phyloP scores from a whole-genome alignment of 2,888 invertebrate genomes.

The Melikaiella ostensackeni region DNA sequence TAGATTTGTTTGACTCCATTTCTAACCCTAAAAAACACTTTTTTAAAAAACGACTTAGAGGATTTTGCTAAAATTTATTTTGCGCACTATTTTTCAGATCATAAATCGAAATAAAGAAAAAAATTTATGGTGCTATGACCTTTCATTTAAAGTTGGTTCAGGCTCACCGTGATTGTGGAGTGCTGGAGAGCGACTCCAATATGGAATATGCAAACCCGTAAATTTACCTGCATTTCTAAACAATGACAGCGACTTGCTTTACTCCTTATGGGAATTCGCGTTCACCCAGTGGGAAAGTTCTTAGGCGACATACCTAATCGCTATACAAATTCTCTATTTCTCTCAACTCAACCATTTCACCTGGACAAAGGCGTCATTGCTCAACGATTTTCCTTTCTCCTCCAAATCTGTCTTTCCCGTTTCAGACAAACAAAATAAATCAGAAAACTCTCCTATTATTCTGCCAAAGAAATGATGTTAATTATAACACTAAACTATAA shows the following conservation, averaged over 20 bases:
- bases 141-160: no score
- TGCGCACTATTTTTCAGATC: no score
- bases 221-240: conserved; percentile 34
- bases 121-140: no score
- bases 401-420: neutral
- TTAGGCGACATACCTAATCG: conserved; percentile 7
- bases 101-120: no score
- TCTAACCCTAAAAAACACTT: no score
- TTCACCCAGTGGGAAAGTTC: conserved; percentile 24
- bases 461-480: no score
- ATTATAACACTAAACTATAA: no score
- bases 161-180: no score
- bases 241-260: conserved; percentile 23
- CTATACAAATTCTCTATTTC: conserved; percentile 1
- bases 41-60: no score
- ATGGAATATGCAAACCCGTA: conserved; percentile 20
- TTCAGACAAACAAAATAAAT: neutral
- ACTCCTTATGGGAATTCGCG: conserved; percentile 24
- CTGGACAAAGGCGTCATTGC: neutral
- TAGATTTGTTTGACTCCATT: no score
- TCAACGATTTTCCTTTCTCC: neutral
- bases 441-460: no score
- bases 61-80: no score
- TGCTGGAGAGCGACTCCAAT: neutral
- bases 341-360: conserved; percentile 13